Percentiles rank a stretch among this genome's conserved stretches.
Evolutionary conservation across 2,797 vertebrate species (phyloP).

Genomic region (Fundulus diaphanus): DNA sequence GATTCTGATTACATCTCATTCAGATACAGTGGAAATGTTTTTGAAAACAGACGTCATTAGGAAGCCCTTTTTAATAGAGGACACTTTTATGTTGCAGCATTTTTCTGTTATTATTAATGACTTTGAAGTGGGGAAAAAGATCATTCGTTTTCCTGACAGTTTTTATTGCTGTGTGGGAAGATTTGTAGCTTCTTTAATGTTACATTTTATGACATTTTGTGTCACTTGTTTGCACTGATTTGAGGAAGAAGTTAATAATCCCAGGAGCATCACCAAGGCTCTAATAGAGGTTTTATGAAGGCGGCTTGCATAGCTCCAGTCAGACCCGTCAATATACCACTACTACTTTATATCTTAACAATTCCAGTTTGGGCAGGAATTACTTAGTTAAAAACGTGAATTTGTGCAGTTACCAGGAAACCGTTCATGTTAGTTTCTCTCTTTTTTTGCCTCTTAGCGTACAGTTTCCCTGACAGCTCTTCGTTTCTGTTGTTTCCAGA

Average conservation of each 20-base stretch:
- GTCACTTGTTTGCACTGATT: constrained; percentile 27
- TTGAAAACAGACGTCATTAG: not conserved
- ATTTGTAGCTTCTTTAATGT: constrained; percentile 13
- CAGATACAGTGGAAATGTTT: not conserved
- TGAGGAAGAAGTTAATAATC: constrained; percentile 26
- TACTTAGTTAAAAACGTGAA: constrained; percentile 26
- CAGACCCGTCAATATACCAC: not conserved
- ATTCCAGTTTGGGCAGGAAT: constrained; percentile 28
- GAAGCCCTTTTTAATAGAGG: not conserved
- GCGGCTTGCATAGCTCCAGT: constrained; percentile 21
- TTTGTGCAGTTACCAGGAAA: constrained; percentile 48
- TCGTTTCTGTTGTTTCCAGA: constrained; percentile 12
- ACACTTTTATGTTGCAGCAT: not conserved
- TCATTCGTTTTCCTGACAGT: not conserved
- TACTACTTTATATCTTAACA: constrained; percentile 19
- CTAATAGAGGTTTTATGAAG: constrained; percentile 54
- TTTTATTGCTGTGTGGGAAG: constrained; percentile 1
- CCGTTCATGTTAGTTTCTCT: constrained; percentile 9
- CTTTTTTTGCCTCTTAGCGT: not conserved
- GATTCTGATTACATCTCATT: not conserved
- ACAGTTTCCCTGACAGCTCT: constrained; percentile 10
- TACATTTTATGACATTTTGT: constrained; percentile 18
- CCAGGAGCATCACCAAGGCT: constrained; percentile 25
- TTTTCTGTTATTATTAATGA: not conserved
- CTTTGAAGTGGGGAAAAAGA: not conserved